phyloP scores from a whole-genome alignment of 2,113 vertebrate genomes.

The Asarcornis scutulata region DNA sequence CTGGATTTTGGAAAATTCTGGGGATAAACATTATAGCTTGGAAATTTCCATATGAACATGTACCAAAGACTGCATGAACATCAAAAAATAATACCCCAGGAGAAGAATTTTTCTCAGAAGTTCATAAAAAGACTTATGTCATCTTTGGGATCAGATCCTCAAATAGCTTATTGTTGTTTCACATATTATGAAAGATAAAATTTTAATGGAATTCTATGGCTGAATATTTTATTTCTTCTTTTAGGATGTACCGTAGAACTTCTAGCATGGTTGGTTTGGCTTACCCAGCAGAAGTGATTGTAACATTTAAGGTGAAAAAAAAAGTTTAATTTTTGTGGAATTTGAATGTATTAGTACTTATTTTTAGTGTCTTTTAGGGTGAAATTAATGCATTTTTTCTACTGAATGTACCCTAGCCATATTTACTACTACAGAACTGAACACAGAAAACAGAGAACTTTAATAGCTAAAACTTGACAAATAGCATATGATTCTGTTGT shows the following conservation, averaged over 20 bases:
- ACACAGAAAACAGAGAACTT: neutral
- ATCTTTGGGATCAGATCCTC: neutral
- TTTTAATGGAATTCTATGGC: neutral
- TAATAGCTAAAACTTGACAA: neutral
- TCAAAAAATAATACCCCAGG: neutral
- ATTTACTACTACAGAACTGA: neutral
- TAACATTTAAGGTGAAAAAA: slow-evolving; percentile 90
- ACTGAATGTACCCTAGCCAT: neutral
- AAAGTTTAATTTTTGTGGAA: slow-evolving; percentile 39
- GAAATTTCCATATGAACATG: neutral
- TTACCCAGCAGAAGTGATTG: slow-evolving; percentile 90
- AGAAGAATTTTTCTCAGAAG: neutral
- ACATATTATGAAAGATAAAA: neutral
- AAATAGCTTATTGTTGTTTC: neutral
- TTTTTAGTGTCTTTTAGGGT: neutral
- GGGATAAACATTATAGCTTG: neutral
- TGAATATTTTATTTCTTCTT: slow-evolving; percentile 51
- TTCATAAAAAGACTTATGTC: neutral
- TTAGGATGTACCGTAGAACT: slow-evolving; percentile 96
- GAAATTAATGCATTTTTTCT: neutral
- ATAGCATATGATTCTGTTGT: neutral
- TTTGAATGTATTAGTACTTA: neutral
- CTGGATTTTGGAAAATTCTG: neutral
- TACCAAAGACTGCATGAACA: neutral
- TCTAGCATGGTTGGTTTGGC: slow-evolving; percentile 94